These are phyloP conservation scores for Nyctalus aviator DNA, from an alignment of 2,797 vertebrate species.

Conservation along the genomic window DNA sequence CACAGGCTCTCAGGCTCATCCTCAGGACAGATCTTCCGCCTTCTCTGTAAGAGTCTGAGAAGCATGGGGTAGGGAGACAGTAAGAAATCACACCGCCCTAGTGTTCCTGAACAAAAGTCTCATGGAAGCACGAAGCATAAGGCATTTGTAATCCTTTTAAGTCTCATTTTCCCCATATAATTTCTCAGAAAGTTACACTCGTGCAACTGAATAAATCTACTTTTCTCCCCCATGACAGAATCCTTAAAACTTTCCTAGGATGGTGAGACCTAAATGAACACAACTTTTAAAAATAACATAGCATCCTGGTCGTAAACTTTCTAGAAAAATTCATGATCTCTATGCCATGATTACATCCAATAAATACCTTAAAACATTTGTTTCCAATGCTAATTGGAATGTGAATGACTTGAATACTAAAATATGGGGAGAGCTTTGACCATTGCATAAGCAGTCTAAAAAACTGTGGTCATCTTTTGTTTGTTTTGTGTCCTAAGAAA, in stretches of 20 bases:
- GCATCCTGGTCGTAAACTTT: neutral
- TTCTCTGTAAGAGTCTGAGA: neutral
- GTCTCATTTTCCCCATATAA: neutral
- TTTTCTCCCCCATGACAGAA: neutral
- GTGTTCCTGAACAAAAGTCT: neutral
- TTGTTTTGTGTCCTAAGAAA: slow-evolving; percentile 18
- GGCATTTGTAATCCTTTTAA: neutral
- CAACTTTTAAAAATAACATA: neutral
- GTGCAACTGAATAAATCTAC: neutral
- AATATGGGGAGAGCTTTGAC: neutral
- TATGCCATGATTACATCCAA: slow-evolving; percentile 40
- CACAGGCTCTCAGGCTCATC: neutral
- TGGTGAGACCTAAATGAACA: slow-evolving; percentile 13
- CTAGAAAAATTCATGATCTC: slow-evolving; percentile 36
- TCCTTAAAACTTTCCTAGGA: slow-evolving; percentile 25
- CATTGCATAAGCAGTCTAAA: neutral
- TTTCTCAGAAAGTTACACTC: neutral
- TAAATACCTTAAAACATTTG: slow-evolving; percentile 60
- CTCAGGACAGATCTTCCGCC: neutral
- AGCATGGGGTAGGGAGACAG: neutral
- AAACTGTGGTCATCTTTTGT: neutral
- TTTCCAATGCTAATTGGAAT: slow-evolving; percentile 13
- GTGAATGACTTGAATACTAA: slow-evolving; percentile 14
- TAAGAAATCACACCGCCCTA: neutral
- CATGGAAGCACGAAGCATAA: neutral